Percentiles rank a stretch among this genome's conserved stretches.
Conservation (phyloP, 1,140 invertebrate species). For the Drosophila orosa region DNA sequence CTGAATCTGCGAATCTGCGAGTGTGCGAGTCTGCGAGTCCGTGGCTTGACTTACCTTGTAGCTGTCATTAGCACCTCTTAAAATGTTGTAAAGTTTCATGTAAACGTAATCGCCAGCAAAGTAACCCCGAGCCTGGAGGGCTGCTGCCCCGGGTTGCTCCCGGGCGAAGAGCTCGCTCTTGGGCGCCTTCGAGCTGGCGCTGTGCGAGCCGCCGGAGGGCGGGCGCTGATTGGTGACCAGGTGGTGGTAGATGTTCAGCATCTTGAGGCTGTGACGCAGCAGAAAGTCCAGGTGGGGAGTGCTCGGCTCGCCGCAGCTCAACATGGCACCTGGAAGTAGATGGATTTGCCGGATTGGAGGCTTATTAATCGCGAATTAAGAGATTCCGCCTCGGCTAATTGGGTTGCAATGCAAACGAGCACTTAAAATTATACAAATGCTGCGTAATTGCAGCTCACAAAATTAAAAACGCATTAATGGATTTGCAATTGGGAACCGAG, state of each 20-base stretch:
- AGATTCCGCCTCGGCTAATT: constrained; percentile 57
- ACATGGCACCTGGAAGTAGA: constrained; percentile 47
- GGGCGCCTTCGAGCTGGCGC: constrained; percentile 75
- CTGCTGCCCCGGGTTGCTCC: constrained; percentile 35
- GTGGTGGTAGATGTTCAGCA: constrained; percentile 90
- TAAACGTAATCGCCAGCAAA: constrained; percentile 90
- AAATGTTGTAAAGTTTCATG: constrained; percentile 89
- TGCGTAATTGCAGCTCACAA: constrained; percentile 58
- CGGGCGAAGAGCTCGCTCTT: constrained; percentile 86
- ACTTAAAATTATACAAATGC: constrained; percentile 72
- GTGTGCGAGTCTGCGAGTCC: constrained; percentile 26
- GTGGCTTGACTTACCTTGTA: constrained; percentile 87
- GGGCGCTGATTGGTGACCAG: constrained; percentile 88
- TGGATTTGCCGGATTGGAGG: constrained; percentile 9
- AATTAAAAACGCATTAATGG: constrained; percentile 74
- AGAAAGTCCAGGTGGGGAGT: constrained; percentile 80
- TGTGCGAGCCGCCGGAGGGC: constrained; percentile 14
- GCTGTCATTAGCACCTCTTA: constrained; percentile 90
- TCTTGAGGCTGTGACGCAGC: constrained; percentile 87
- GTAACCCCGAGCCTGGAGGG: constrained; percentile 85
- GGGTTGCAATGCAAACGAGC: constrained; percentile 60
- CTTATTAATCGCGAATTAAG: constrained; percentile 76
- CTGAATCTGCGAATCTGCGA: constrained; percentile 25
- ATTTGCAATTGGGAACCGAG: constrained; percentile 57
- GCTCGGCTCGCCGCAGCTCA: constrained; percentile 48